Percentiles rank a stretch among this genome's conserved stretches.
Evolutionary conservation across 2,797 vertebrate species (phyloP).

Genomic region (Pachyuromys duprasi): DNA sequence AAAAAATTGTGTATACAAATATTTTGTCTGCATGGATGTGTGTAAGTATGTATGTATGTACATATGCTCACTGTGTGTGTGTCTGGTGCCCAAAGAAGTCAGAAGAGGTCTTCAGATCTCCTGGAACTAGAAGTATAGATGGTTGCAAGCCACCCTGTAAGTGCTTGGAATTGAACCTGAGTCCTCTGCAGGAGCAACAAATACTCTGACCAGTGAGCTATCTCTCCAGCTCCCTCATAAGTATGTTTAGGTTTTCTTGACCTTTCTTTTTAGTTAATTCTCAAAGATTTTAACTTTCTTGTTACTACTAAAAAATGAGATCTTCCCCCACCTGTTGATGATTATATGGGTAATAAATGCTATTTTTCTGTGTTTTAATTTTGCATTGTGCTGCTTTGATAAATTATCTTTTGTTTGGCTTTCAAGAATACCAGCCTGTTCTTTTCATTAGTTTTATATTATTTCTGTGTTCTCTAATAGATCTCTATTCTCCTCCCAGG

Average conservation of each 20-base stretch:
- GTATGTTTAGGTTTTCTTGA: slow-evolving; percentile 23
- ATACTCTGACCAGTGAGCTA: not conserved
- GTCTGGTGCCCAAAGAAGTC: not conserved
- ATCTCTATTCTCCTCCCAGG: not conserved
- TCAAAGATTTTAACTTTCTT: not conserved
- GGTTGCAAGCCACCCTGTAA: not conserved
- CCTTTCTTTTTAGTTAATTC: slow-evolving; percentile 8
- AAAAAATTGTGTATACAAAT: not conserved
- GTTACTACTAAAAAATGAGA: not conserved
- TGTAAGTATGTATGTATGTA: not conserved
- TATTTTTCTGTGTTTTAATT: slow-evolving; percentile 16
- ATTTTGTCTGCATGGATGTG: not conserved
- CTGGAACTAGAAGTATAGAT: not conserved
- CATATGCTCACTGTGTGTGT: not conserved
- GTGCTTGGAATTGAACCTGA: not conserved
- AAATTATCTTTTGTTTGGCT: slow-evolving; percentile 1
- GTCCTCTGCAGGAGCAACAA: not conserved
- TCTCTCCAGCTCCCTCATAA: not conserved
- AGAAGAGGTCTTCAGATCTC: not conserved
- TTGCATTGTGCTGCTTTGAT: not conserved
- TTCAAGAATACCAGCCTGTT: not conserved
- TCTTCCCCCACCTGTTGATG: not conserved
- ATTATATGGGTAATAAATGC: not conserved
- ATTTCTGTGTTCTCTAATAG: not conserved
- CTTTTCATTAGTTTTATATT: not conserved